These are phyloP conservation scores for Bambusicola thoracicus DNA, from an alignment of 2,113 vertebrate genomes.

Conservation along the genomic window DNA sequence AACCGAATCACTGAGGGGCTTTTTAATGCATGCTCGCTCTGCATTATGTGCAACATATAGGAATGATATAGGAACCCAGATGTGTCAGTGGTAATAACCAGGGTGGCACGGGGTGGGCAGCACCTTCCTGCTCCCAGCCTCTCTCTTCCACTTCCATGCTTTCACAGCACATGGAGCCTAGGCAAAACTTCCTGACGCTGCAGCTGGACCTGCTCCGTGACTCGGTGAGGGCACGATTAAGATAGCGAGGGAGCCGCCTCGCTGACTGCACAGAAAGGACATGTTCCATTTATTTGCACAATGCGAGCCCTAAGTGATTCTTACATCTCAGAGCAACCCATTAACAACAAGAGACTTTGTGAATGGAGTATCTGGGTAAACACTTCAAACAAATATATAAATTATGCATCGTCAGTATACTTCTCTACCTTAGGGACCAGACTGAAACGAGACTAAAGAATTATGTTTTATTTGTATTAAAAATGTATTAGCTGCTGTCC, in stretches of 20 bases:
- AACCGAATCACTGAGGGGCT: not conserved
- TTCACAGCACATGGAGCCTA: not conserved
- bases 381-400: conserved; percentile 64
- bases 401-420: conserved; percentile 42
- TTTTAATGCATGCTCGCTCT: not conserved
- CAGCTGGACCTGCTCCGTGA: not conserved
- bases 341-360: conserved; percentile 42
- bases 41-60: not conserved
- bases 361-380: conserved; percentile 49
- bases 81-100: rapidly evolving
- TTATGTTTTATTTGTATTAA: conserved; percentile 69
- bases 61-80: not conserved
- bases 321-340: conserved; percentile 24
- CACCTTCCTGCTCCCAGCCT: not conserved
- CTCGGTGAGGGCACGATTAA: not conserved
- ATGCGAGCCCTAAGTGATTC: not conserved
- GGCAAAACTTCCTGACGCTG: not conserved
- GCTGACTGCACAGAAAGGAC: not conserved
- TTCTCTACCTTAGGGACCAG: conserved; percentile 59
- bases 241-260: not conserved
- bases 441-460: conserved; percentile 24
- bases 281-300: conserved; percentile 40
- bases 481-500: conserved; percentile 67
- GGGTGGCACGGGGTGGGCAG: not conserved
- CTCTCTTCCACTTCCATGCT: not conserved